A percentile compares a stretch with the other conserved stretches of the same genome.
phyloP scores from a whole-genome alignment of 1,140 invertebrate species.

The Drosophila kohkoa region DNA sequence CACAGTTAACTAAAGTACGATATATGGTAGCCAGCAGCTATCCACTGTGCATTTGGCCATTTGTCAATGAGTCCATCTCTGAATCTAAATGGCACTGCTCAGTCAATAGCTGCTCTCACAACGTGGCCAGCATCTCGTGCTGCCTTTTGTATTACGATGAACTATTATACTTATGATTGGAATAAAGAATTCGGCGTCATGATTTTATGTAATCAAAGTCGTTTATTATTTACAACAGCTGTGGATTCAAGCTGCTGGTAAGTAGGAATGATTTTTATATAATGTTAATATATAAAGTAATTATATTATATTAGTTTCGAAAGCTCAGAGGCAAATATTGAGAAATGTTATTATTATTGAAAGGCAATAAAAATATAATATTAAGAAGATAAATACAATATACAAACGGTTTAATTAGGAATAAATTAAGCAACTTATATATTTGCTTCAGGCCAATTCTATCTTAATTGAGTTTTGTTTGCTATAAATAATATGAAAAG shows the following conservation, averaged over 20 bases:
- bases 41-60: background rate
- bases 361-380: too few relatives aligned
- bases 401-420: too few relatives aligned
- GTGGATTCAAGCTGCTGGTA: background rate
- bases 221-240: background rate
- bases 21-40: background rate
- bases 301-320: too few relatives aligned
- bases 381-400: too few relatives aligned
- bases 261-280: background rate
- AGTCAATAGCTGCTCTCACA: background rate
- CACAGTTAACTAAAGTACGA: background rate
- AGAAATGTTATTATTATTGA: too few relatives aligned
- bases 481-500: too few relatives aligned
- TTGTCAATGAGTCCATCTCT: background rate
- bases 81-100: background rate
- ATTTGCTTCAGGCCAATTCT: too few relatives aligned
- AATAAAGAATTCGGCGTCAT: constrained; percentile 41
- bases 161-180: constrained; percentile 19
- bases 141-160: constrained; percentile 26
- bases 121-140: constrained; percentile 14
- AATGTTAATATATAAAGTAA: too few relatives aligned
- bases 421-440: too few relatives aligned
- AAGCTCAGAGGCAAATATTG: too few relatives aligned
- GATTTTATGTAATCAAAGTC: constrained; percentile 21
- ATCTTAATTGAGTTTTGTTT: too few relatives aligned